Evolutionary conservation across 2,797 vertebrate species (phyloP).

Genomic region (Cuculus canorus): DNA sequence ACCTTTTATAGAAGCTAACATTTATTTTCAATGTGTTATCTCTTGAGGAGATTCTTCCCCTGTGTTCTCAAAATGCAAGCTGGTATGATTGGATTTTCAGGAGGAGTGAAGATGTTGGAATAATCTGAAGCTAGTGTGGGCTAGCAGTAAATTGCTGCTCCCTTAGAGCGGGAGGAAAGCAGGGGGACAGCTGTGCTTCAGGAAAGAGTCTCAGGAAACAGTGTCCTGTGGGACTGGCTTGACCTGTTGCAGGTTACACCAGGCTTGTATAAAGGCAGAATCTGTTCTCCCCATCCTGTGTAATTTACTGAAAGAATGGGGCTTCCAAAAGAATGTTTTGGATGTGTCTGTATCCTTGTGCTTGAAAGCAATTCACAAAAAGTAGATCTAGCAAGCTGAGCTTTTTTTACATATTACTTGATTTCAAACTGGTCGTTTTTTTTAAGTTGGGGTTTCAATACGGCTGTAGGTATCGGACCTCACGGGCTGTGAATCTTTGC

Average conservation of each 20-base stretch:
- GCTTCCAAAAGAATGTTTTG: not conserved
- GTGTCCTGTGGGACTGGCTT: not conserved
- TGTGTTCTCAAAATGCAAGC: conserved; percentile 59
- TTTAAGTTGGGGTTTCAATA: not conserved
- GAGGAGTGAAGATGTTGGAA: conserved; percentile 48
- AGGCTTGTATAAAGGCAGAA: not conserved
- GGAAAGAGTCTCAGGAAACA: rapidly evolving
- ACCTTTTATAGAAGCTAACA: conserved; percentile 61
- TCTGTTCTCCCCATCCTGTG: not conserved
- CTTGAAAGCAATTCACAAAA: conserved; percentile 25
- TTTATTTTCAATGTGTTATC: conserved; percentile 69
- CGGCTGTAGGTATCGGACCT: not conserved
- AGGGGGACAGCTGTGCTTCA: not conserved
- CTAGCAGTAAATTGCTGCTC: conserved; percentile 51
- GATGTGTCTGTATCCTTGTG: conserved; percentile 26
- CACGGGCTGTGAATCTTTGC: not conserved
- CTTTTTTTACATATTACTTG: not conserved
- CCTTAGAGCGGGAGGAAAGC: not conserved
- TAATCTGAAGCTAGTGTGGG: conserved; percentile 48
- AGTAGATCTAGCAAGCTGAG: conserved; percentile 39
- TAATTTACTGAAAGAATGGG: not conserved
- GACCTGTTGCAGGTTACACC: not conserved
- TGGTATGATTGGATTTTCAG: conserved; percentile 51
- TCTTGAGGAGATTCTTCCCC: conserved; percentile 67
- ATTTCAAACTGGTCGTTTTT: not conserved